A percentile compares a stretch with the other conserved stretches of the same genome.
phyloP scores from a whole-genome alignment of 23 tunicate species.

The Trididemnum nubilum region DNA sequence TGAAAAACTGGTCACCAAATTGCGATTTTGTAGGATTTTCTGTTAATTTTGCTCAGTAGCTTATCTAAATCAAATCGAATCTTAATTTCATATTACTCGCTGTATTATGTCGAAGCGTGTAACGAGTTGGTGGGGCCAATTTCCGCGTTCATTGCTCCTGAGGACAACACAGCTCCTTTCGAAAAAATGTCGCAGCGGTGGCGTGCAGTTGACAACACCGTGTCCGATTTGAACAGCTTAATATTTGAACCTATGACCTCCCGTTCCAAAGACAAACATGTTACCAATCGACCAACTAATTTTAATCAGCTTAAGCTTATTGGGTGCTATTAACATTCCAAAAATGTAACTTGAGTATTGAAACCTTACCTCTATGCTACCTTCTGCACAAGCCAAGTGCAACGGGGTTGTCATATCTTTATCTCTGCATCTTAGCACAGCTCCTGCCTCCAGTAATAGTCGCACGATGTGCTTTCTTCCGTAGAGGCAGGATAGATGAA shows the following conservation, averaged over 20 bases:
- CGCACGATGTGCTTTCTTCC: conserved; percentile 59
- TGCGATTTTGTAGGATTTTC: no score
- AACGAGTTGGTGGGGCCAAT: background rate
- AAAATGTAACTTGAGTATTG: no score
- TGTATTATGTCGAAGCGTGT: background rate
- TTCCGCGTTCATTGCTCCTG: background rate
- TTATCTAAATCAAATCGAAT: no score
- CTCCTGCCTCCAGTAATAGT: conserved; percentile 75
- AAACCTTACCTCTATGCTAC: conserved; percentile 52
- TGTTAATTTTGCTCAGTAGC: no score
- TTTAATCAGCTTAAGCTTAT: no score
- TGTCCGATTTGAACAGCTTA: no score
- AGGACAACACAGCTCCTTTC: background rate
- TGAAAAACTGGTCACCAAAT: no score
- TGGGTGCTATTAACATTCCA: no score
- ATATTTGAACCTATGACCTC: no score
- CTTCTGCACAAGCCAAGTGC: conserved; percentile 94
- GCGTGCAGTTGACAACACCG: background rate
- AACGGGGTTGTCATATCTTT: conserved; percentile 92
- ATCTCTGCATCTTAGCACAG: conserved; percentile 79
- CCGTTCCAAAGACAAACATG: no score
- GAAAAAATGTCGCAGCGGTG: background rate
- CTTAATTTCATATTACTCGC: background rate
- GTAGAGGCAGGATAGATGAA: conserved; percentile 87
- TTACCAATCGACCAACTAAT: no score